phyloP scores from a whole-genome alignment of 2,888 invertebrate species.

The Glaucopsyche alexis region DNA sequence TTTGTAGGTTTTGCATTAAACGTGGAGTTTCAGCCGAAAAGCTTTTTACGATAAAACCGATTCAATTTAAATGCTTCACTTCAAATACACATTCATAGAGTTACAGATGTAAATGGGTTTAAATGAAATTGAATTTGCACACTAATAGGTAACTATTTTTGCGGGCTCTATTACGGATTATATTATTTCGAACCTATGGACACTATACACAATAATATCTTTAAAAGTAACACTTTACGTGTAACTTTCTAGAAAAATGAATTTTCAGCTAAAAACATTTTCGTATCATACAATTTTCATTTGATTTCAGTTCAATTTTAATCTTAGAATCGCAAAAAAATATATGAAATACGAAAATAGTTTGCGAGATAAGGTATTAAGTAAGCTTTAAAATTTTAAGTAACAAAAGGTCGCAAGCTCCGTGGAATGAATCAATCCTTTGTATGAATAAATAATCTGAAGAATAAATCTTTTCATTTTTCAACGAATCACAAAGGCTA shows the following conservation, averaged over 20 bases:
- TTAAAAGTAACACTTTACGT: neutral
- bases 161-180: neutral
- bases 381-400: slow-evolving; percentile 15
- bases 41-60: slow-evolving; percentile 21
- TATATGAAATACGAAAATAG: slow-evolving; percentile 6
- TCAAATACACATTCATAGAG: neutral
- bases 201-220: too few relatives aligned
- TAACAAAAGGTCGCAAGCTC: slow-evolving; percentile 23
- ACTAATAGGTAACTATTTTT: neutral
- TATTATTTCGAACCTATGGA: too few relatives aligned
- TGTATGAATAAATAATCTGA: slow-evolving; percentile 9
- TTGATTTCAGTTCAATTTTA: neutral
- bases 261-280: neutral
- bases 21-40: slow-evolving; percentile 15
- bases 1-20: slow-evolving; percentile 15
- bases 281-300: neutral
- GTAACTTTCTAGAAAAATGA: neutral
- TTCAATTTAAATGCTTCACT: slow-evolving; percentile 14
- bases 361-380: neutral
- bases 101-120: neutral
- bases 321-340: neutral
- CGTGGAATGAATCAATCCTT: slow-evolving; percentile 26
- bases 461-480: slow-evolving; percentile 26
- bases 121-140: neutral
- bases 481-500: slow-evolving; percentile 26